Base-by-base conservation (phyloP, 2,797 vertebrate genomes). In the Corythornis leucogaster region DNA sequence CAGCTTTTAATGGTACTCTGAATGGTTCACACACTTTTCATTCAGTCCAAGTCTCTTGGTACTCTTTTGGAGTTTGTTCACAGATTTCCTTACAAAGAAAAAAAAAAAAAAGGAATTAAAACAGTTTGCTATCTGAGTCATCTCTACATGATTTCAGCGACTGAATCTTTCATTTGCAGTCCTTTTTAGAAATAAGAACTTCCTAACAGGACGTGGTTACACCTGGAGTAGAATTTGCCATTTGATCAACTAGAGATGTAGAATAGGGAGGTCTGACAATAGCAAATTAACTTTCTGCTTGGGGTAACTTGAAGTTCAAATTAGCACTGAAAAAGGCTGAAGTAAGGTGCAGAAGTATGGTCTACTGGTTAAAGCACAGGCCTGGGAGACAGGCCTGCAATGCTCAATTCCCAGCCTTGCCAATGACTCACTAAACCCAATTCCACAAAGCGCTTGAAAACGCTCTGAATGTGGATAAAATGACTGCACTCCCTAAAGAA, bases 1-100 rank as follows among this genome's bases (percentile, higher is more conserved):
- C 95, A 96, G 92, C 67, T 85, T 79, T 73, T 92, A 94, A 95
- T 87, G 89, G 88, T 28, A 80, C 40, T 59, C 79, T 87, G 92
- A 94, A 94, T 67, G 69, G 90, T 73, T 94, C 89, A 69, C 79
- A 80, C 90, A 22, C 90, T 87, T 61, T 8, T 58, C 78, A 88
- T 89, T 80, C 93, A 93, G 57, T 42, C 22, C 19, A 53, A 93
- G 68, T 75, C 73, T 90, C 92, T 45, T 62, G 66, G 80, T 85
- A 80, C 24, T 87, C 45, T 42, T 94, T 57, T 73, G 73, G 90
- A 94, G 76, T 93, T 89, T 59, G 58, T 76, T 93, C 94, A 84
- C 35, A 59, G 61, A 64, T 77, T 77, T 78, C 12, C 46, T 86
- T 50, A 62, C 11, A 20, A 46, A 17, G 30, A 30, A 30, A 38